A percentile compares a stretch with the other conserved stretches of the same genome.
Conservation (phyloP, 2,113 vertebrate species). For the Gila orcuttii region DNA sequence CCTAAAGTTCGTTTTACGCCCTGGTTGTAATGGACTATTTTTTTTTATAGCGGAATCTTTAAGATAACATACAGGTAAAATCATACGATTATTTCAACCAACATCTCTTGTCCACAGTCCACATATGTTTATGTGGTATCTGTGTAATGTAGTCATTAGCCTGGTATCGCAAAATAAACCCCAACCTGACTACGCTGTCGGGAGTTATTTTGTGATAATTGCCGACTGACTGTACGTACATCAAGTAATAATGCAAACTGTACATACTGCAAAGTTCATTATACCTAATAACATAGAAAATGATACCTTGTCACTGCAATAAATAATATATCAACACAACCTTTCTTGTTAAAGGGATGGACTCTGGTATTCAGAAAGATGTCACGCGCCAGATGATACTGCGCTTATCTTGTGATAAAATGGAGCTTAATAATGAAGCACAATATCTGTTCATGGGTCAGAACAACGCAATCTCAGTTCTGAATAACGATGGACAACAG, state of each 20-base stretch:
- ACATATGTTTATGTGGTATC: too few species aligned
- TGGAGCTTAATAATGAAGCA: constrained; percentile 53
- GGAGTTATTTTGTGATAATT: too few species aligned
- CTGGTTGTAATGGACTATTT: neutral
- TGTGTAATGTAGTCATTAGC: too few species aligned
- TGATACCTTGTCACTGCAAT: neutral
- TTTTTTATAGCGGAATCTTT: neutral
- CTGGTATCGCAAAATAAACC: too few species aligned
- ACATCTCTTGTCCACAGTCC: too few species aligned
- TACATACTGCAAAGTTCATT: neutral
- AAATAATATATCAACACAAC: neutral
- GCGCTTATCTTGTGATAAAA: constrained; percentile 52
- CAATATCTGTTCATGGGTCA: constrained; percentile 73
- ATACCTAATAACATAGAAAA: neutral
- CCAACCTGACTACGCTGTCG: too few species aligned
- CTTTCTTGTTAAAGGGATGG: constrained; percentile 28
- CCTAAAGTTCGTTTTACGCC: too few species aligned
- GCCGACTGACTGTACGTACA: too few species aligned
- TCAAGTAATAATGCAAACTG: neutral
- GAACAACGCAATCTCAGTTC: constrained; percentile 47
- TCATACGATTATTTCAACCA: neutral
- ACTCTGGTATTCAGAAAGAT: constrained; percentile 58
- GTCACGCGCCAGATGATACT: constrained; percentile 60
- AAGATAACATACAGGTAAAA: neutral
- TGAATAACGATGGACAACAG: constrained; percentile 56